Base-by-base conservation (phyloP, 2,888 invertebrate genomes). In the Dysmachus trigonus region DNA sequence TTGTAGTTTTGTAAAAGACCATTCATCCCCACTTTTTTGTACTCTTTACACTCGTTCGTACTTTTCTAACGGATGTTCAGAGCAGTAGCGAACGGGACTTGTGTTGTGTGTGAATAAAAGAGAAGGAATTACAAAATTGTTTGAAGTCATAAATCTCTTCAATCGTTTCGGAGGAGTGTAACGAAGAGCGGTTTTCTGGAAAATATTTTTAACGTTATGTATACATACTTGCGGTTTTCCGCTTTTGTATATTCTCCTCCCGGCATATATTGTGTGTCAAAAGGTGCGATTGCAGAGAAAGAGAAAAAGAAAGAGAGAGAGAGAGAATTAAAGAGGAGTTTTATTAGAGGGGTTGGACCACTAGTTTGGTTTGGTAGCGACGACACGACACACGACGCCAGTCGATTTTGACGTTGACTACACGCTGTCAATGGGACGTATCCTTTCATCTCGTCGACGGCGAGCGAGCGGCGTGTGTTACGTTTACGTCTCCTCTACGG, bases 401-500 rank as follows among this genome's bases (percentile, higher is more conserved):
- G 62, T 62, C 31, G 82, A 71, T 38, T 62, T 51, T 83, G 72
- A 33, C 71, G 71, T 72, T 83, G 83, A 83, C 71, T 83, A 41
- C 83, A 83, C 33, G 71, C 72, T 83, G 72, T 83, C 83, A 83
- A 83, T 83, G 72, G 62, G 38, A 83, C 47, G 41, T 31, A 72
- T 71, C 83, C 38, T 83, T 83, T 72, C 72, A 72, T 81, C 72
- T 83, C 22, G 62, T 35, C 73, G 79, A 15, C 30, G 79, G 27
- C 30, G 8, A 47, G 41, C 76, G 35, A 22, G 27, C 38, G 38
- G 38, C 38, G 38, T 41, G 31, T 31, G 38, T 38, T 38, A 38
- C 38, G 13, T 38, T 38, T 38, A 38, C 38, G 38, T 10, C 3
- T 41, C 38, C 10, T 10, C 3, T 41, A 15, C 15, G 38, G 38